A percentile compares a stretch with the other conserved stretches of the same genome.
These are phyloP conservation scores for Tinea trinotella DNA, from an alignment of 2,888 invertebrate species.

Conservation along the genomic window DNA sequence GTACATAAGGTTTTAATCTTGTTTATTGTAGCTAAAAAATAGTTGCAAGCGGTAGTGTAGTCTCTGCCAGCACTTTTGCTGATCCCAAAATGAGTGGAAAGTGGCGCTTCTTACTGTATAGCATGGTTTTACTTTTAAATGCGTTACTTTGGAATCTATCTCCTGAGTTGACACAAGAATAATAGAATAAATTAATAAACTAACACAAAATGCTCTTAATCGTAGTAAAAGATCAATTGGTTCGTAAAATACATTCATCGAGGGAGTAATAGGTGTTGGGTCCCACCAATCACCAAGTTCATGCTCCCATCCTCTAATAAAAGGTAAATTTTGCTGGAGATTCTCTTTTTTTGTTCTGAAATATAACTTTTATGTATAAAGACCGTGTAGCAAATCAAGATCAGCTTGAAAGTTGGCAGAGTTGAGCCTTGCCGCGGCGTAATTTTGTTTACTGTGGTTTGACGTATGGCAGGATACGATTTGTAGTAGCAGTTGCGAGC, in stretches of 20 bases:
- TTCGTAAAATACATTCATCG: slow-evolving; percentile 42
- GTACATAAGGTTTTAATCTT: too few relatives aligned
- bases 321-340: slow-evolving; percentile 26
- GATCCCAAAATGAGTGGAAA: too few relatives aligned
- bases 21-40: too few relatives aligned
- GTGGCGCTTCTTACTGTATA: too few relatives aligned
- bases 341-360: slow-evolving; percentile 27
- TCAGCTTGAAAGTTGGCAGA: neutral
- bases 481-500: too few relatives aligned
- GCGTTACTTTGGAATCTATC: too few relatives aligned
- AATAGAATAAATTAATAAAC: too few relatives aligned
- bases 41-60: too few relatives aligned
- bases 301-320: slow-evolving; percentile 40
- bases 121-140: too few relatives aligned
- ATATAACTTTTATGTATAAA: neutral
- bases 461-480: too few relatives aligned
- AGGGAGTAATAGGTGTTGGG: slow-evolving; percentile 40
- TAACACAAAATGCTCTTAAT: slow-evolving; percentile 42
- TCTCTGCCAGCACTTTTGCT: too few relatives aligned
- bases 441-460: neutral
- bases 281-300: slow-evolving; percentile 67
- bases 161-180: too few relatives aligned
- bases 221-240: slow-evolving; percentile 53
- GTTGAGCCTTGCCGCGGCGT: neutral
- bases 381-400: neutral